Conservation (phyloP, 2,113 vertebrate genomes). For the Anas platyrhynchos region DNA sequence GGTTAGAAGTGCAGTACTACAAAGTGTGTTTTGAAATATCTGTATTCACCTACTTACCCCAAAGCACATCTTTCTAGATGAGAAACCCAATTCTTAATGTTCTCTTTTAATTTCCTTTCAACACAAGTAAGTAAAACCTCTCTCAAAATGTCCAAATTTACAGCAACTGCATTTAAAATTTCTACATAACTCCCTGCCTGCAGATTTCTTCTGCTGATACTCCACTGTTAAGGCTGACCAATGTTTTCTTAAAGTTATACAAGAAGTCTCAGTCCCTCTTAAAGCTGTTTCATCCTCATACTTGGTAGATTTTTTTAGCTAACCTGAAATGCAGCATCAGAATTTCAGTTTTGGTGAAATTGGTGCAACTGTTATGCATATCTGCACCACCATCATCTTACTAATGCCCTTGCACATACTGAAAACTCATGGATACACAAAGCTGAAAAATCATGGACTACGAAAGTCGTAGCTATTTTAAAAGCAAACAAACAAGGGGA, state of each 20-base stretch:
- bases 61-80: conserved; percentile 14
- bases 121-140: background rate
- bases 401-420: background rate
- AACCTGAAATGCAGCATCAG: background rate
- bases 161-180: background rate
- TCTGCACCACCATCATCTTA: background rate
- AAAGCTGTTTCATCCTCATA: background rate
- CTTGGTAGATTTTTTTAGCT: background rate
- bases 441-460: background rate
- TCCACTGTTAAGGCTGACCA: background rate
- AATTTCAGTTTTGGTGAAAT: background rate
- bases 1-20: background rate
- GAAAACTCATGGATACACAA: background rate
- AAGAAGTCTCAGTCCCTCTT: background rate
- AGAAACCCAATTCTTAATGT: background rate
- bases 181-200: background rate
- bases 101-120: conserved; percentile 27
- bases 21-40: background rate
- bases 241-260: background rate
- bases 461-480: conserved; percentile 28
- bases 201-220: background rate
- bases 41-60: background rate
- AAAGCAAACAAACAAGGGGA: conserved; percentile 63
- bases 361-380: background rate
- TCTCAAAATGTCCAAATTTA: conserved; percentile 10